Evolutionary conservation across 2,888 invertebrate species (phyloP).

Genomic region (Drosophila atroscutellata): DNA sequence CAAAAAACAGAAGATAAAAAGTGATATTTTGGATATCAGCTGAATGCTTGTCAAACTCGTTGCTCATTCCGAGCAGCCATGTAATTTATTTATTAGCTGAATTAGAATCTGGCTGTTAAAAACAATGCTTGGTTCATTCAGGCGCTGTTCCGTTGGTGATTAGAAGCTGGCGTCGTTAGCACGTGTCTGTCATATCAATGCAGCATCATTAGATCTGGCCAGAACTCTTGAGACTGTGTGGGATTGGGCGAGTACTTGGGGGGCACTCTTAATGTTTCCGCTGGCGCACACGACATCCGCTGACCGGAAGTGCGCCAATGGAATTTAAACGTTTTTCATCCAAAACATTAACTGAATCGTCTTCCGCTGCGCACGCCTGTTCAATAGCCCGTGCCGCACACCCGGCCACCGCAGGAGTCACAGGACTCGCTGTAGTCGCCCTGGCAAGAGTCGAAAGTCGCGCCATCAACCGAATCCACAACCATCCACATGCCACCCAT

Average conservation of each 20-base stretch:
- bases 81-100: constrained; percentile 29
- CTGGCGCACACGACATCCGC: constrained; percentile 82
- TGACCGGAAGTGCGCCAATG: constrained; percentile 79
- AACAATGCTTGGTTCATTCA: constrained; percentile 49
- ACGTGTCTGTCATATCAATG: constrained; percentile 65
- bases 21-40: not conserved
- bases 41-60: not conserved
- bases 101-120: constrained; percentile 1
- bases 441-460: constrained; percentile 4
- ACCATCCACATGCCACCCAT: constrained; percentile 29
- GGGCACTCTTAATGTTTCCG: constrained; percentile 82
- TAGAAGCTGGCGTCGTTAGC: constrained; percentile 50
- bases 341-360: constrained; percentile 80
- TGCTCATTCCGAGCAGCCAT: not conserved
- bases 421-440: constrained; percentile 59
- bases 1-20: not conserved
- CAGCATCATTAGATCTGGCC: constrained; percentile 54
- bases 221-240: not conserved
- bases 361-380: constrained; percentile 75
- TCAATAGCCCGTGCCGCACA: constrained; percentile 66
- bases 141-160: constrained; percentile 59
- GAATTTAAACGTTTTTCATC: constrained; percentile 80
- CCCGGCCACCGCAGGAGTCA: constrained; percentile 63
- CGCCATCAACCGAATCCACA: not conserved
- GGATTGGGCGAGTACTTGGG: not conserved